These are phyloP conservation scores for Oryzias woworae DNA, from an alignment of 2,113 vertebrate species.

Conservation along the genomic window DNA sequence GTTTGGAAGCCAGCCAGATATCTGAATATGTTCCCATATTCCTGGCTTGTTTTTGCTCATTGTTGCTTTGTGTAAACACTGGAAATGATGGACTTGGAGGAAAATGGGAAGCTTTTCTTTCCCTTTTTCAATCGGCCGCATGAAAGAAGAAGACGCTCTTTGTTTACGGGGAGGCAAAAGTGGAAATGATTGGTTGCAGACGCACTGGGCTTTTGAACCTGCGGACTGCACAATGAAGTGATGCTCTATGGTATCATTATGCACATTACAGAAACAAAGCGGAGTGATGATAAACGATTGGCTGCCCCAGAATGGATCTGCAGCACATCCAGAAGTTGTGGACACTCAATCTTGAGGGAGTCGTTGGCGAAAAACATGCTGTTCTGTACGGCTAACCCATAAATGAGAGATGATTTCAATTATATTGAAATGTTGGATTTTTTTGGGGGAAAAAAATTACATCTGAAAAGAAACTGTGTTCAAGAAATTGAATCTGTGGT, in stretches of 20 bases:
- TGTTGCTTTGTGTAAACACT: slow-evolving; percentile 35
- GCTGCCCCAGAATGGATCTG: neutral
- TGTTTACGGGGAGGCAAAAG: slow-evolving; percentile 23
- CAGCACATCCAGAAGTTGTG: neutral
- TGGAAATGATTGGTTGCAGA: slow-evolving; percentile 31
- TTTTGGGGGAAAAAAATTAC: no score
- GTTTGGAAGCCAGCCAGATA: slow-evolving; percentile 56
- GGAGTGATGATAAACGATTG: neutral
- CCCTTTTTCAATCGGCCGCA: slow-evolving; percentile 6
- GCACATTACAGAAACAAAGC: slow-evolving; percentile 4
- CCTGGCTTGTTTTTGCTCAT: slow-evolving; percentile 36
- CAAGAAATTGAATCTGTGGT: no score
- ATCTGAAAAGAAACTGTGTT: no score
- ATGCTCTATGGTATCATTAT: slow-evolving; percentile 4
- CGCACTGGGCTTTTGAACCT: slow-evolving; percentile 19
- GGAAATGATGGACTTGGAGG: slow-evolving; percentile 11
- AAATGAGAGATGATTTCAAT: no score
- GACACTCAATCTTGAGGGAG: neutral
- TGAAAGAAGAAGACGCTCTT: slow-evolving; percentile 46
- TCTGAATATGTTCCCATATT: slow-evolving; percentile 42
- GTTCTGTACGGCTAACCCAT: no score
- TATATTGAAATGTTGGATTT: no score
- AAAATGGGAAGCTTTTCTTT: slow-evolving; percentile 16
- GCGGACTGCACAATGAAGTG: slow-evolving; percentile 15
- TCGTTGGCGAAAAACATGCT: no score